These are phyloP conservation scores for Drosophila ambigua DNA, from an alignment of 1,140 invertebrate species.

Conservation along the genomic window DNA sequence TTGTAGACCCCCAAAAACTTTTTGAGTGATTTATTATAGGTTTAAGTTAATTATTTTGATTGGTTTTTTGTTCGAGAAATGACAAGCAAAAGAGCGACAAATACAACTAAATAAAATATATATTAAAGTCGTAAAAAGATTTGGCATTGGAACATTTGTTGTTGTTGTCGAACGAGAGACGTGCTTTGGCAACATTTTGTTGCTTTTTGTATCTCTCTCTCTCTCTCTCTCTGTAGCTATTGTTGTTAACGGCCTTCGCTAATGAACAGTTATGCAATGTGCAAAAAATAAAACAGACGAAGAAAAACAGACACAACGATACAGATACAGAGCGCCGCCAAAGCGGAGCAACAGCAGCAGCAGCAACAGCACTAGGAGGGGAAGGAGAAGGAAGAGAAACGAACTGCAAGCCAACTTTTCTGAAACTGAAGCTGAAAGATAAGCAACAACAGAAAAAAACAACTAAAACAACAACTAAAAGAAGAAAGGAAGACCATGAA, in stretches of 20 bases:
- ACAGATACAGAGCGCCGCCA: neutral
- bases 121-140: conserved; percentile 33
- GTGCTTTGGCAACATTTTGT: conserved; percentile 57
- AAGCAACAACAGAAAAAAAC: conserved; percentile 17
- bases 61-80: conserved; percentile 18
- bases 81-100: conserved; percentile 15
- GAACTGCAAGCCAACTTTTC: conserved; percentile 43
- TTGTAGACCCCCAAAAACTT: too few species aligned
- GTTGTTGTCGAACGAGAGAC: conserved; percentile 35
- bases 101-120: conserved; percentile 16
- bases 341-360: conserved; percentile 16
- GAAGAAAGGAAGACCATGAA: too few species aligned
- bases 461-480: too few species aligned
- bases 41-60: neutral
- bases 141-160: conserved; percentile 63
- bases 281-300: conserved; percentile 54
- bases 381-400: conserved; percentile 26
- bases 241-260: conserved; percentile 69
- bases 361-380: neutral
- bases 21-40: too few species aligned
- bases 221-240: conserved; percentile 29
- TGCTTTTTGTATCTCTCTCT: conserved; percentile 27
- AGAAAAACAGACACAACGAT: conserved; percentile 31
- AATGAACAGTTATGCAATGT: conserved; percentile 81
- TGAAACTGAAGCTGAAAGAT: conserved; percentile 42